Evolutionary conservation across 2,113 vertebrate genomes (phyloP).

Genomic region (Theropithecus gelada): DNA sequence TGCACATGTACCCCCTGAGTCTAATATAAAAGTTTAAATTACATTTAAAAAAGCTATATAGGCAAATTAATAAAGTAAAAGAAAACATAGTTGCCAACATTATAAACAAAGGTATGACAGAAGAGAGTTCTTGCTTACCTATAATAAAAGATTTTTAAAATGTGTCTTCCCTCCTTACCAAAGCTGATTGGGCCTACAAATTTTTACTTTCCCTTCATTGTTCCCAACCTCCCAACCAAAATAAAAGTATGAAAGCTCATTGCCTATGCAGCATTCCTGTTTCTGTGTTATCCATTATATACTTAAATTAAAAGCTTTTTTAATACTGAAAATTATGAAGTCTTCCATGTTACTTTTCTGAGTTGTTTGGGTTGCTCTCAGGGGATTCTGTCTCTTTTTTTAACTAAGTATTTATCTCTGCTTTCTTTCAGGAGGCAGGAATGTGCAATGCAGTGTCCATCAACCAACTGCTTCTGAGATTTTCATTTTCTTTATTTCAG

Average conservation of each 20-base stretch:
- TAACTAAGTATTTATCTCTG: background rate
- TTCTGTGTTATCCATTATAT: constrained; percentile 11
- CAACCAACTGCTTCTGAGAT: background rate
- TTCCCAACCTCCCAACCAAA: background rate
- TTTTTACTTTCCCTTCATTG: background rate
- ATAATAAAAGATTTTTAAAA: background rate
- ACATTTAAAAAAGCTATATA: background rate
- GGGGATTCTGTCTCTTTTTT: background rate
- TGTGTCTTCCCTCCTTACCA: constrained; percentile 4
- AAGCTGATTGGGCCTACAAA: background rate
- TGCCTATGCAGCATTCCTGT: background rate
- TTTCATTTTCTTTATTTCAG: background rate
- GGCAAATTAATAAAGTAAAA: constrained; percentile 20
- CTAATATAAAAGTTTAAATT: no score
- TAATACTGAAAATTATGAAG: constrained; percentile 16
- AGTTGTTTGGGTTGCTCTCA: background rate
- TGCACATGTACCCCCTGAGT: no score
- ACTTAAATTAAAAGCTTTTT: background rate
- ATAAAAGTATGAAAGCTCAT: background rate
- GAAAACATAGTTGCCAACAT: background rate
- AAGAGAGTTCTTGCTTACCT: background rate
- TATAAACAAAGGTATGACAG: background rate
- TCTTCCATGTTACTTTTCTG: constrained; percentile 6
- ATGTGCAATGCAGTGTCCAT: background rate
- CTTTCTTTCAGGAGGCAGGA: background rate